phyloP scores from a whole-genome alignment of 1,140 invertebrate genomes.

The Metaphire vulgaris region DNA sequence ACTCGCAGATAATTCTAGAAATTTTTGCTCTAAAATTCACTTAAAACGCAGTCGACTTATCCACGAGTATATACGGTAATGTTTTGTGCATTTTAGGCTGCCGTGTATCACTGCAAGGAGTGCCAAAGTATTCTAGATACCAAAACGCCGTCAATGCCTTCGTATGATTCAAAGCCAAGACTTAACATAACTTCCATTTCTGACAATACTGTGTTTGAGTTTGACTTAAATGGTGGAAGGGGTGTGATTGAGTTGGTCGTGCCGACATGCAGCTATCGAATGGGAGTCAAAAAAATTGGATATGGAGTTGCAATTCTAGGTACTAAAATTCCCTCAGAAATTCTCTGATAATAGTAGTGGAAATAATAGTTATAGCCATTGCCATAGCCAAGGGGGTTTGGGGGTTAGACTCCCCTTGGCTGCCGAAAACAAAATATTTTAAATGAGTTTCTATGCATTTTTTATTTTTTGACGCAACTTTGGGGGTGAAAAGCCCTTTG shows the following conservation, averaged over 20 bases:
- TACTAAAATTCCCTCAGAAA: conserved; percentile 54
- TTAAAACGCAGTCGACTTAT: not conserved
- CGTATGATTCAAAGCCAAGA: conserved; percentile 73
- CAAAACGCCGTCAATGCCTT: conserved; percentile 87
- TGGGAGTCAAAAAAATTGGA: conserved; percentile 76
- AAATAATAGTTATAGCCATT: too few relatives aligned
- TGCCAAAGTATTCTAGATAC: not conserved
- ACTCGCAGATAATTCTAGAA: not conserved
- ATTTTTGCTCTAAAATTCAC: not conserved
- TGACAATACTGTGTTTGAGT: conserved; percentile 71
- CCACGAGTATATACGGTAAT: too few relatives aligned
- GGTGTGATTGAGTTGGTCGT: conserved; percentile 73
- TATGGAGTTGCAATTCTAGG: conserved; percentile 75
- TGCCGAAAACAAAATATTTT: too few relatives aligned
- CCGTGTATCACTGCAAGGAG: not conserved
- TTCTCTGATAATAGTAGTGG: too few relatives aligned
- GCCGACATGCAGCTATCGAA: conserved; percentile 88
- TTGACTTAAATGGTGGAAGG: conserved; percentile 36
- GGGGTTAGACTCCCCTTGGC: too few relatives aligned
- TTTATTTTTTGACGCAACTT: too few relatives aligned
- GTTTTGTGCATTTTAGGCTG: not conserved
- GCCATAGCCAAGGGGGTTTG: too few relatives aligned
- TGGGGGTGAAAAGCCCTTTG: too few relatives aligned
- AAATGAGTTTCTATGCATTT: too few relatives aligned
- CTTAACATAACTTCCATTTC: conserved; percentile 65